Percentiles rank a stretch among this genome's conserved stretches.
Conservation (phyloP, 2,797 vertebrate genomes). For the Ctenochaetus hawaiiensis region DNA sequence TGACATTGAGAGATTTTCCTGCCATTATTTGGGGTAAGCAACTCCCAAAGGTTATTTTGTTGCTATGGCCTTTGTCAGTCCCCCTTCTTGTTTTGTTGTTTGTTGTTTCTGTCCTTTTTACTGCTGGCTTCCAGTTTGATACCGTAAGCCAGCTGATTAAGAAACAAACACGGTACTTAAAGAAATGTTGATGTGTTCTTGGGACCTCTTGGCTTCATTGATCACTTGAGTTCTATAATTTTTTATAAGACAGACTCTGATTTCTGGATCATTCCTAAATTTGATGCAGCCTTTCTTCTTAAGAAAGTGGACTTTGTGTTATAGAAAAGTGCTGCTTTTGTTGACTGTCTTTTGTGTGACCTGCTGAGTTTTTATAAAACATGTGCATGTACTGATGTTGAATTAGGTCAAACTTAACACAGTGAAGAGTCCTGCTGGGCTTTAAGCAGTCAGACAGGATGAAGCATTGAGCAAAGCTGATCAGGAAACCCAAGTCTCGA, state of each 20-base stretch:
- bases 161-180: constrained; percentile 21
- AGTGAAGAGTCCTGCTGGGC: neutral
- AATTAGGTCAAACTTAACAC: constrained; percentile 28
- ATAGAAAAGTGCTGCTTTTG: neutral
- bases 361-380: neutral
- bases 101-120: neutral
- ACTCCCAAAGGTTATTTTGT: constrained; percentile 66
- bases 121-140: constrained; percentile 21
- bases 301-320: neutral
- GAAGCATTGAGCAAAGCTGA: neutral
- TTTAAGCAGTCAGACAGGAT: neutral
- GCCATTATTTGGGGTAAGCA: constrained; percentile 74
- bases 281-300: neutral
- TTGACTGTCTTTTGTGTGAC: constrained; percentile 5
- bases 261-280: neutral
- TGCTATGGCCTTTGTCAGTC: constrained; percentile 40
- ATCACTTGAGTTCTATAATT: constrained; percentile 6
- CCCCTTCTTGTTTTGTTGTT: constrained; percentile 13
- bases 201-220: neutral
- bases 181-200: constrained; percentile 12
- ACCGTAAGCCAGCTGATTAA: constrained; percentile 39
- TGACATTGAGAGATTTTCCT: constrained; percentile 79
- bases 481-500: neutral
- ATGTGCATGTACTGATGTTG: neutral
- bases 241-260: neutral